A percentile compares a stretch with the other conserved stretches of the same genome.
Evolutionary conservation across 2,797 vertebrate species (phyloP).

Genomic region (Falco novaeseelandiae): DNA sequence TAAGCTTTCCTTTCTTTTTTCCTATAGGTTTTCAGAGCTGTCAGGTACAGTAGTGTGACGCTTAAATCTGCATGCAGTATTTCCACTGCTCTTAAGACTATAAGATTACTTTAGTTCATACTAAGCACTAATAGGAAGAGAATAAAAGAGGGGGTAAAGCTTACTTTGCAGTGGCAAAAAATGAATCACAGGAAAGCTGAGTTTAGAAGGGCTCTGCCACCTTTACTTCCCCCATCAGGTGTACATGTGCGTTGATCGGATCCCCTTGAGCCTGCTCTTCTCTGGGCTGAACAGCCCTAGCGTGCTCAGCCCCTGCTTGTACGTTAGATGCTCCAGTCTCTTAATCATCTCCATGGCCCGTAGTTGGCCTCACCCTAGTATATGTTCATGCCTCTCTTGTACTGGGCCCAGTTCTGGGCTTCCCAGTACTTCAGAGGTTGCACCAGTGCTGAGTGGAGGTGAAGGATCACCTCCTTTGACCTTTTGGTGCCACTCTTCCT

Average conservation of each 20-base stretch:
- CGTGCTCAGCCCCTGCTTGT: not conserved
- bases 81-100: not conserved
- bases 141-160: not conserved
- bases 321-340: not conserved
- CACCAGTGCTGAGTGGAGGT: not conserved
- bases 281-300: not conserved
- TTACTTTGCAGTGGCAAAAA: not conserved
- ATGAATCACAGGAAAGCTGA: fast-evolving
- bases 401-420: not conserved
- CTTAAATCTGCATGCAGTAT: not conserved
- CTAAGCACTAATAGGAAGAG: not conserved
- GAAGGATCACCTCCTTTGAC: not conserved
- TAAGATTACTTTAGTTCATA: not conserved
- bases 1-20: not conserved
- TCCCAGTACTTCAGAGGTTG: not conserved
- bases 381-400: not conserved
- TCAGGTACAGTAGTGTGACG: not conserved
- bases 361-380: not conserved
- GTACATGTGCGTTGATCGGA: not conserved
- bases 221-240: not conserved
- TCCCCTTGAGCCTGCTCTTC: not conserved
- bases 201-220: not conserved
- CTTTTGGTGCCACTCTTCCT: not conserved
- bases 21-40: not conserved
- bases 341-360: not conserved